These are phyloP conservation scores for Deroplatys truncata DNA, from an alignment of 2,888 invertebrate species.

Conservation along the genomic window DNA sequence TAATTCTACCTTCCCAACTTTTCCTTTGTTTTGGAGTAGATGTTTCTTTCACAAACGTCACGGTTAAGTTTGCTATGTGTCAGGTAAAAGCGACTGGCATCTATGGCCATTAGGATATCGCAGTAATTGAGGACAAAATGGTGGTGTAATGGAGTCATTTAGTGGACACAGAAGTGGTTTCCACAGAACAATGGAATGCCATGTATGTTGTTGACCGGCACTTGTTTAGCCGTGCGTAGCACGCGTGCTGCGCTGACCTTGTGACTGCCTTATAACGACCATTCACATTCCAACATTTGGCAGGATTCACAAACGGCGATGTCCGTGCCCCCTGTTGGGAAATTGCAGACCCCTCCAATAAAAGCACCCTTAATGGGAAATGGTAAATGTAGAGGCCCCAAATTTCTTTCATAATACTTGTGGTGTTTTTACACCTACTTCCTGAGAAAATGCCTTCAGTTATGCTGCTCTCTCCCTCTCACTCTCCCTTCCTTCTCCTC, in stretches of 20 bases:
- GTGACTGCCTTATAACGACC: background rate
- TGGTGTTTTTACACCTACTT: too few species aligned
- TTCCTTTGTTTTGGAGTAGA: background rate
- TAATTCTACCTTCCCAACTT: too few species aligned
- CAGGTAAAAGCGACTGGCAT: too few species aligned
- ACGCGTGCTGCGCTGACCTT: background rate
- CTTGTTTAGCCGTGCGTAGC: background rate
- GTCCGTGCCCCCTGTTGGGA: background rate
- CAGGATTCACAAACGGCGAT: background rate
- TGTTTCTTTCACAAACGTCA: background rate
- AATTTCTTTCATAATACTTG: too few species aligned
- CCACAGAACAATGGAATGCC: background rate
- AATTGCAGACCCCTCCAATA: background rate
- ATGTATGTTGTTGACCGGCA: background rate
- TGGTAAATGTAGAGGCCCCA: too few species aligned
- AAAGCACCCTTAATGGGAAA: too few species aligned
- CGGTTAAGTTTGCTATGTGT: too few species aligned
- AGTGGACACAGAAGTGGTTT: background rate
- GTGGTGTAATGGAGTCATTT: background rate
- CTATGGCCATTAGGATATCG: background rate
- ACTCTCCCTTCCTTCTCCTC: too few species aligned
- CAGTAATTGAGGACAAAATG: background rate
- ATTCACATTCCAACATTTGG: background rate
- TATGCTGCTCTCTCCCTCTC: too few species aligned
- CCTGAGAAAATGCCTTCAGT: too few species aligned